phyloP scores from a whole-genome alignment of 2,797 vertebrate genomes.

The Coccyzus lansbergi region DNA sequence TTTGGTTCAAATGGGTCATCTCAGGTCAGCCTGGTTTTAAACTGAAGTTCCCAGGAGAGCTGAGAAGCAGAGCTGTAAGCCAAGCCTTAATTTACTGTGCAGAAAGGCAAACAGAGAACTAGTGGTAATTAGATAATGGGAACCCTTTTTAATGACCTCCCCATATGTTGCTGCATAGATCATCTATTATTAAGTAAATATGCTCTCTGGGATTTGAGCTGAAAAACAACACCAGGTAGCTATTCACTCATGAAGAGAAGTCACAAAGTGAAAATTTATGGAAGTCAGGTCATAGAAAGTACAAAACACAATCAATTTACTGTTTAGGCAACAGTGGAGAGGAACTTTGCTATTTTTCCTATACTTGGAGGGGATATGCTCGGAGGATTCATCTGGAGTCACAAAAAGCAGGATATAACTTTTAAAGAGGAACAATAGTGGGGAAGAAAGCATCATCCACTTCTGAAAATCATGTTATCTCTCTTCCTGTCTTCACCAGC shows the following conservation, averaged over 20 bases:
- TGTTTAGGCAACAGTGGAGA: background rate
- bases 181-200: conserved; percentile 9
- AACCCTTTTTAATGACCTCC: background rate
- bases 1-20: background rate
- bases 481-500: background rate
- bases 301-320: background rate
- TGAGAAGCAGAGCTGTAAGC: background rate
- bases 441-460: background rate
- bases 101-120: background rate
- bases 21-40: background rate
- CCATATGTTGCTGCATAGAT: conserved; percentile 9
- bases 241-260: background rate
- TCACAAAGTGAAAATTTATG: background rate
- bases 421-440: background rate
- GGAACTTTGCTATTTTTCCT: background rate
- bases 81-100: background rate
- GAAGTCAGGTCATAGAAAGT: background rate
- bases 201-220: background rate
- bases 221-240: background rate
- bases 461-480: background rate
- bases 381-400: background rate
- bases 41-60: background rate
- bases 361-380: background rate
- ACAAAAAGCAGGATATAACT: background rate
- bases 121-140: background rate